Base-by-base conservation (phyloP, 2,888 invertebrate genomes). In the Eupithecia insigniata region DNA sequence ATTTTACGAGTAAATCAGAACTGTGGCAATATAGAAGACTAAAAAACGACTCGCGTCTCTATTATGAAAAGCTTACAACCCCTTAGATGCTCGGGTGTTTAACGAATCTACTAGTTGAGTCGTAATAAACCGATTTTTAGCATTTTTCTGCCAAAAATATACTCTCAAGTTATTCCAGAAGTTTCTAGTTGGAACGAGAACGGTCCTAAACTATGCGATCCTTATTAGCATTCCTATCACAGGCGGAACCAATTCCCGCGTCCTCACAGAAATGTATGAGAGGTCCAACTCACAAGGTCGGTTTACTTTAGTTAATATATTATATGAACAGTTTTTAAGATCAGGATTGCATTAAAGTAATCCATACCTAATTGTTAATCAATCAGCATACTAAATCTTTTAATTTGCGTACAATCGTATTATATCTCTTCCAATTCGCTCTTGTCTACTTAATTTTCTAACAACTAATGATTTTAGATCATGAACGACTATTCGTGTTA, bases 161-260 rank as follows among this genome's bases (percentile, higher is more conserved):
- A 55, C 12, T 14, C 12, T 26, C 55, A 26, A 34, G 61, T 32
- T 61, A 32, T 4, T 22, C 61, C 34, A 32, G 34, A 34, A 62
- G 61, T 62, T 62, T 32, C 64, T 34, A 39, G 36, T 64, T 26
- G 6, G 62, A 5, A 26, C 16, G 36, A 34, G 64, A 36, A 22
- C 64, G n/a, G 22, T 64, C 36, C 36, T 64, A 64, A 36, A 36
- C 64, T 12, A 34, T n/a, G 30, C 16, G 61, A 30, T 55, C 34
- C 34, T n/a, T 64, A 79, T 81, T 81, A 80, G 77, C 79, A 81
- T 81, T 81, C 79, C 76, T 70, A 80, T 77, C 77, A 76, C 65
- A 73, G 73, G 75, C 76, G 73, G 72, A 76, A 79, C 78, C 81
- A 78, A 80, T 82, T 79, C 79, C 74, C 79, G 74, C 75, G 36